phyloP scores from a whole-genome alignment of 1,140 invertebrate species.

The Drosophila lowei region DNA sequence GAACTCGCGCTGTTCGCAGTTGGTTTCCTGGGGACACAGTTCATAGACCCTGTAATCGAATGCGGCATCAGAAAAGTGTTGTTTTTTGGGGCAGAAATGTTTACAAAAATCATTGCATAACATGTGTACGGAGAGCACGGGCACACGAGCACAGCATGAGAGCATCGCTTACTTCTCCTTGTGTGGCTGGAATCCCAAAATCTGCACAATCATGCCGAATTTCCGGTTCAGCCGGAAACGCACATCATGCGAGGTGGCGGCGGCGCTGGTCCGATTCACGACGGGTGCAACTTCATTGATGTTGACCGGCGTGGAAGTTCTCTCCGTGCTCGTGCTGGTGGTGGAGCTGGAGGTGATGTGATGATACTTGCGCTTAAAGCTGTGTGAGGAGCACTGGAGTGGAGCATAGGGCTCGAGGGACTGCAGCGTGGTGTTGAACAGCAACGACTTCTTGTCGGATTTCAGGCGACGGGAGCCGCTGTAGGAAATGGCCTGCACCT shows the following conservation, averaged over 20 bases:
- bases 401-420: conserved; percentile 36
- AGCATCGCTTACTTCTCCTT: conserved; percentile 71
- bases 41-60: conserved; percentile 67
- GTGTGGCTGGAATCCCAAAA: conserved; percentile 75
- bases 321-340: conserved; percentile 24
- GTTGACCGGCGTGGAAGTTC: conserved; percentile 33
- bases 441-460: conserved; percentile 87
- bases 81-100: conserved; percentile 34
- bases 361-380: conserved; percentile 50
- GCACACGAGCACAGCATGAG: neutral
- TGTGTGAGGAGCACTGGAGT: conserved; percentile 54
- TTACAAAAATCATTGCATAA: conserved; percentile 57
- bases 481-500: conserved; percentile 88
- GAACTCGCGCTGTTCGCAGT: conserved; percentile 77
- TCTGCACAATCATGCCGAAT: conserved; percentile 81
- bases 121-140: conserved; percentile 38
- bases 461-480: conserved; percentile 87
- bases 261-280: conserved; percentile 24
- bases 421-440: conserved; percentile 86
- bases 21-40: conserved; percentile 75
- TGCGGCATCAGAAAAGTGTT: conserved; percentile 1
- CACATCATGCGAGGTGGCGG: conserved; percentile 52
- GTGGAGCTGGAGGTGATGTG: conserved; percentile 27
- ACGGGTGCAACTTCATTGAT: conserved; percentile 45
- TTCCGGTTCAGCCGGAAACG: conserved; percentile 78